Base-by-base conservation (phyloP, 1,140 invertebrate species). In the Phthorimaea operculella region DNA sequence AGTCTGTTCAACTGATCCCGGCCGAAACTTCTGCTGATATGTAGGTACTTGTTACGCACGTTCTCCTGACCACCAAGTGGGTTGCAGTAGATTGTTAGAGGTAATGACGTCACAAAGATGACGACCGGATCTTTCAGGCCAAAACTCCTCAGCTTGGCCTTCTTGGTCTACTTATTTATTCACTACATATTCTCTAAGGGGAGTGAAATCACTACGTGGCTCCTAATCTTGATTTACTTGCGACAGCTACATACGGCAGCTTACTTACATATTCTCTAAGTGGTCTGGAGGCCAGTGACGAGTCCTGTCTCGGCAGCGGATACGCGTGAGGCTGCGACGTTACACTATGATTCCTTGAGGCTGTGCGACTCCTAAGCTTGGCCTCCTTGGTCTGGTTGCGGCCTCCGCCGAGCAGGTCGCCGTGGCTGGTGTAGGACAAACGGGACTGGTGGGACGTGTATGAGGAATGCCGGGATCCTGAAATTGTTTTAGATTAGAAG, bases 381-480 rank as follows among this genome's bases (percentile, higher is more conserved):
- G 92, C 92, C 77, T 97, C 94, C 82, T 96, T 96, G 48, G 94
- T 96, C 83, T 91, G 86, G 85, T 90, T 64, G 70, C 90, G 89
- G 59, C 88, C 89, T 62, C 92, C 90, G 57, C 91, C 91, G 51
- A 96, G 87, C 48, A 97, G 87, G 83, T 97, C 96, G 12, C 93
- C 95, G 83, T 97, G 96, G 17, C 95, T 97, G 42, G 94, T 97
- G 85, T 97, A 97, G 18, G 95, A 97, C 60, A 96, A 88, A 64
- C 94, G 89, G 28, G 95, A 96, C 44, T 94, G 93, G 78, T 98
- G 96, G 47, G 96, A 97, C 52, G 95, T 97, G 84, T 97, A 98
- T 55, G 95, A 97, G 53, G 94, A 96, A 83, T 97, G 94, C 60
- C 95, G 89, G 54, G 94, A 96, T 62, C 93, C 90, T 91, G 63